Base-by-base conservation (phyloP, 2,797 vertebrate genomes). In the Lagothrix lagotricha region DNA sequence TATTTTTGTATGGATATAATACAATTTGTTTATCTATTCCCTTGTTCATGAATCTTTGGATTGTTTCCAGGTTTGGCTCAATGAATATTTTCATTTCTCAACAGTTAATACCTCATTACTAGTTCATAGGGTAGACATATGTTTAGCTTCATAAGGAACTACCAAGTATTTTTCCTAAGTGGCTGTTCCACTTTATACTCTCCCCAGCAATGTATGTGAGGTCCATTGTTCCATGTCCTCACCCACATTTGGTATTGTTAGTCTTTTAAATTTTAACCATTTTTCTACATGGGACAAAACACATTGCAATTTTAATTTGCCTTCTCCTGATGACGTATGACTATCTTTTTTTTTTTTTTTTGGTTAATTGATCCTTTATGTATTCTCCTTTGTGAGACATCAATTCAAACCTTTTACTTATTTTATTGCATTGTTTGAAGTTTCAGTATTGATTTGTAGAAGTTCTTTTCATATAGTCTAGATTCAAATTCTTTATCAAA, bases 141-240 rank as follows among this genome's bases (percentile, higher is more conserved):
- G 39, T 86, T 96, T 86, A 95, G 86, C 82, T 86, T 91, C 12
- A 36, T 70, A 88, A 90, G 50, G 91, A 82, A 73, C 84, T 90
- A 84, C 89, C 70, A 76, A 84, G 39, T 14, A 15, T 77, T 81
- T 89, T 81, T 72, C 41, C 79, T 46, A 58, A 67, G 57, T 54
- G 50, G 10, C 77, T 91, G 39, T 58, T 82, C 10, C 8, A 7
- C 77, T 81, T 93, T 46, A n/a, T 41, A 33, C 4, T 46, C n/a
- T 93, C 46, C 26, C 30, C 36, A 54, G 67, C 30, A 81, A 44
- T 5, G 5, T 13, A 11, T 33, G 5, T 33, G 76, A 70, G 30
- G 33, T 70, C 73, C n/a, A 28, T 39, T 28, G 15, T n/a, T 57
- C 36, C 4, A 39, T 22, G 22, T 33, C 7, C 22, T 95, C 57